Evolutionary conservation across 2,113 vertebrate species (phyloP).

Genomic region (Corythornis madagascariensis): DNA sequence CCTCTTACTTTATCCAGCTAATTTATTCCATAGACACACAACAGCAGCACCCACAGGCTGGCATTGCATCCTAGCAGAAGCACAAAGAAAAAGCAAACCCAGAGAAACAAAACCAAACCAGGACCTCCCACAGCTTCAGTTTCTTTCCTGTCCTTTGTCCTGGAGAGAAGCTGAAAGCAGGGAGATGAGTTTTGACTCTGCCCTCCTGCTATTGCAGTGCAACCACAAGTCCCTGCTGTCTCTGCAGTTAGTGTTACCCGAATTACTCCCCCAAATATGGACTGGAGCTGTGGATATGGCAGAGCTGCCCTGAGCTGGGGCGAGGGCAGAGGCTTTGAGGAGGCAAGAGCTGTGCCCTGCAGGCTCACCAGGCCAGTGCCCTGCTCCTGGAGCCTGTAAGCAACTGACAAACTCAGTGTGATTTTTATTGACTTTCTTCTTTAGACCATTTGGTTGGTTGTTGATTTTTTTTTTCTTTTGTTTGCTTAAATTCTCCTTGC

Average conservation of each 20-base stretch:
- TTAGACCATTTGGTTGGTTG: not conserved
- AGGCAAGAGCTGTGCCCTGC: not conserved
- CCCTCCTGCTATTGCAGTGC: not conserved
- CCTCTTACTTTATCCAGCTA: not conserved
- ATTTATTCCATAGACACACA: not conserved
- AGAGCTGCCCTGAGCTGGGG: not conserved
- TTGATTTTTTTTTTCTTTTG: not conserved
- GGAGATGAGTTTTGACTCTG: not conserved
- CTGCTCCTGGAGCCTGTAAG: not conserved
- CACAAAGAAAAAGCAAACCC: not conserved
- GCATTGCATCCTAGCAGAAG: not conserved
- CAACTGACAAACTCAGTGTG: not conserved
- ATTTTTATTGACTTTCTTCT: not conserved
- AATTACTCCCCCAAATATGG: not conserved
- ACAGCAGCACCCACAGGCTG: not conserved
- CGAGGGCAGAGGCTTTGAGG: not conserved
- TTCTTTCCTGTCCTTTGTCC: not conserved
- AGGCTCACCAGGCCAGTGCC: not conserved
- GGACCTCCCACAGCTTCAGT: not conserved
- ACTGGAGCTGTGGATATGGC: not conserved
- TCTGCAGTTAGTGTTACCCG: not conserved
- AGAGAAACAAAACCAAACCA: not conserved
- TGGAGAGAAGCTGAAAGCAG: not conserved
- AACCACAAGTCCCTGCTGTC: not conserved
- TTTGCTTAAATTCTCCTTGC: not conserved